These are phyloP conservation scores for Albula goreensis DNA, from an alignment of 2,113 vertebrate species.

Conservation along the genomic window DNA sequence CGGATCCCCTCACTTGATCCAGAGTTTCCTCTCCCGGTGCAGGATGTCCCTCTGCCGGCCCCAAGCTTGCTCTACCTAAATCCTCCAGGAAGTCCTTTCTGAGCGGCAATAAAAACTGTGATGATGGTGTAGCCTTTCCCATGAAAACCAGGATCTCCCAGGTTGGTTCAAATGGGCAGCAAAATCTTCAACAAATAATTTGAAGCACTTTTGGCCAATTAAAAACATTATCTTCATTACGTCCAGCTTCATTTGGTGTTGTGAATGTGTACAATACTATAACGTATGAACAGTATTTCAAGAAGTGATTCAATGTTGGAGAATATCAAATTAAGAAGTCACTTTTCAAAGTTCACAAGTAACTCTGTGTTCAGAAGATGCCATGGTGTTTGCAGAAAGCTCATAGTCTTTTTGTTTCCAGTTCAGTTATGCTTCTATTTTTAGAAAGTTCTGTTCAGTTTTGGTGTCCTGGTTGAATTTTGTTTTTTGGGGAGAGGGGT, in stretches of 20 bases:
- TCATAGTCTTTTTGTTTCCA: not conserved
- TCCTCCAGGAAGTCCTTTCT: not conserved
- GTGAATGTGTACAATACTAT: not conserved
- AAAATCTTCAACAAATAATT: not conserved
- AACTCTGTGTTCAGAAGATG: no score
- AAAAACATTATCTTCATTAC: not conserved
- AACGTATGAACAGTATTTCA: not conserved
- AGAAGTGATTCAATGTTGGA: not conserved
- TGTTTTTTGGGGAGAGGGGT: not conserved
- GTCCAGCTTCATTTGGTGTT: not conserved
- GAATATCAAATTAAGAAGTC: not conserved
- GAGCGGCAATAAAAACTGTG: not conserved
- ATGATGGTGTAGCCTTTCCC: not conserved
- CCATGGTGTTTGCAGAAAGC: not conserved
- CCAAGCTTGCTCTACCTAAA: not conserved
- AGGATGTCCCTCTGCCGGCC: not conserved
- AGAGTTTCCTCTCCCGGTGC: not conserved
- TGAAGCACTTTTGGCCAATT: not conserved
- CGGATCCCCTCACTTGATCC: not conserved
- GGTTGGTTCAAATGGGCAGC: not conserved
- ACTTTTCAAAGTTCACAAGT: not conserved
- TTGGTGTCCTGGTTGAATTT: not conserved
- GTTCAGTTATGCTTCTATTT: not conserved
- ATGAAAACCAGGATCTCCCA: not conserved
- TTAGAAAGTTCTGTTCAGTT: not conserved